Base-by-base conservation (phyloP, 2,888 invertebrate species). In the Eudemis profundana region DNA sequence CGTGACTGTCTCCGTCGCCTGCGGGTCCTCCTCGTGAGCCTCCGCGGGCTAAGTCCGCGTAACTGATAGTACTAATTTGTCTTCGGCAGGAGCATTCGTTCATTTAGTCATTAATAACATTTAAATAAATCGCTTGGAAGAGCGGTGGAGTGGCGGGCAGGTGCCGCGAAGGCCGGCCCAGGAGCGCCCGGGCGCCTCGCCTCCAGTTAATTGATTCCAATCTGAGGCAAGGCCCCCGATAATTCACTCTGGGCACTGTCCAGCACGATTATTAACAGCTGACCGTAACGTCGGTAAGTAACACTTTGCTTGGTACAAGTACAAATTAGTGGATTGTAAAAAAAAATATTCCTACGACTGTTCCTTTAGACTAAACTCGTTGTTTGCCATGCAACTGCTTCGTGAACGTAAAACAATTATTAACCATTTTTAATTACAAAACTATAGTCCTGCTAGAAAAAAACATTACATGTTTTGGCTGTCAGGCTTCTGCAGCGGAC, bases 181-280 rank as follows among this genome's bases (percentile, higher is more conserved):
- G 79, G 78, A 83, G 78, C 83, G 82, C 85, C 84, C 86, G 46
- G 23, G 84, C 83, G 83, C 83, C 78, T 82, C 83, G 85, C 83
- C 83, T 83, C 78, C 83, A 81, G 82, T 86, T 89, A 90, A 89
- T 90, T 90, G 89, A 90, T 90, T 89, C 85, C 89, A 89, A 90
- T 90, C 90, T 85, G 84, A 82, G 80, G 78, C 83, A 78, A 78
- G 82, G 78, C 78, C 73, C 79, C 74, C 81, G 82, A 85, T 87
- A 87, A 86, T 85, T 84, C 81, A 83, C 80, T 79, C 70, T 60
- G 70, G 65, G 75, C 76, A 79, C 80, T 79, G 78, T 81, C 82
- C 81, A 81, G 14, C 40, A 73, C 76, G 78, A 79, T 79, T 81
- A 83, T 74, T 76, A 76, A 77, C 71, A 72, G 73, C 72, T 72